Conservation (phyloP, 2,113 vertebrate species). For the Planiliza haematocheilus region DNA sequence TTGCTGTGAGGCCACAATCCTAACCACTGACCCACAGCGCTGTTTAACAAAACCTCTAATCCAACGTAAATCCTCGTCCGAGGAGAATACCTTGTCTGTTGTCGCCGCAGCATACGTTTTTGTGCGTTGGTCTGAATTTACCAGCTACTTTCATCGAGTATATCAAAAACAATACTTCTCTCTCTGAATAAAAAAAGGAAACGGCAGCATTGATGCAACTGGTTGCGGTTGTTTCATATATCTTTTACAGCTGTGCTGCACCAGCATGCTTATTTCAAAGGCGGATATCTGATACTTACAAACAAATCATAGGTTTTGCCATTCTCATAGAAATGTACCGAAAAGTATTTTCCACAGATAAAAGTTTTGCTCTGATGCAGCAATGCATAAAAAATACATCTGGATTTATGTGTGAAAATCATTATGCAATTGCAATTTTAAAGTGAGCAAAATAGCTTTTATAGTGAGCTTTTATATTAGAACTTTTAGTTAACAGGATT, state of each 20-base stretch:
- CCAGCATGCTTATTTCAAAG: not conserved
- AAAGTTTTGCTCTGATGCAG: too few relatives aligned
- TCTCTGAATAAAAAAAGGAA: not conserved
- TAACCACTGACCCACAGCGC: not conserved
- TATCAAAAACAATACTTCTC: conserved; percentile 18
- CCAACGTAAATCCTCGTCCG: conserved; percentile 15
- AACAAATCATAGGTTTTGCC: not conserved
- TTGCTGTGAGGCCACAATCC: not conserved
- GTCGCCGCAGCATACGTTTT: conserved; percentile 1
- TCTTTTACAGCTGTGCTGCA: conserved; percentile 2
- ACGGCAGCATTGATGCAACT: not conserved
- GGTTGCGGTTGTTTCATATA: conserved; percentile 7
- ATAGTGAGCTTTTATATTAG: too few relatives aligned
- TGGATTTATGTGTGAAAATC: not conserved
- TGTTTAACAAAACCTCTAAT: conserved; percentile 32
- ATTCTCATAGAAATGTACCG: not conserved
- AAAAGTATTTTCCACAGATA: too few relatives aligned
- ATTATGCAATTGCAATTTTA: too few relatives aligned
- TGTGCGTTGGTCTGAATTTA: conserved; percentile 16
- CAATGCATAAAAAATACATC: not conserved
- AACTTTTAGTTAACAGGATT: too few relatives aligned
- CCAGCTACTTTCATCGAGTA: conserved; percentile 16
- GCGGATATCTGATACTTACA: not conserved
- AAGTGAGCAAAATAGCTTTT: too few relatives aligned
- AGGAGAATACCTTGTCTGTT: conserved; percentile 9